phyloP scores from a whole-genome alignment of 2,888 invertebrate species.

The Eupelmus urozonus region DNA sequence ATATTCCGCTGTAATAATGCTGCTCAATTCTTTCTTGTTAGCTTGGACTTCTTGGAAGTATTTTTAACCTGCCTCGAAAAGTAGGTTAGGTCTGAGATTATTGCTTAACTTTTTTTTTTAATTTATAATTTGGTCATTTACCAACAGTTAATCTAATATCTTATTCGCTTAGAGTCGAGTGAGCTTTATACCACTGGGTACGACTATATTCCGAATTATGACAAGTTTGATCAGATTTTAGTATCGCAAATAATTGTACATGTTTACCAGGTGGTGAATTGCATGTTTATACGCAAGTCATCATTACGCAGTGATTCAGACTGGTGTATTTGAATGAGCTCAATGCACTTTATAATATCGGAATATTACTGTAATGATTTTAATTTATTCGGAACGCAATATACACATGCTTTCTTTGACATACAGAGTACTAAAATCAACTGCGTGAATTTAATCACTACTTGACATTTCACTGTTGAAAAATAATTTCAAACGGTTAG shows the following conservation, averaged over 20 bases:
- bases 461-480: not conserved
- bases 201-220: not conserved
- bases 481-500: not conserved
- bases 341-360: conserved; percentile 28
- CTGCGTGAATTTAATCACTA: not conserved
- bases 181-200: too few relatives aligned
- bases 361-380: conserved; percentile 2
- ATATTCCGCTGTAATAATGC: too few relatives aligned
- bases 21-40: too few relatives aligned
- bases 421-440: conserved; percentile 20
- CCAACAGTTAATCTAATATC: too few relatives aligned
- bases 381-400: not conserved
- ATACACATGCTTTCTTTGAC: not conserved
- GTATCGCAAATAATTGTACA: conserved; percentile 10
- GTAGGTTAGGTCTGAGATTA: too few relatives aligned
- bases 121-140: too few relatives aligned
- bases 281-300: conserved; percentile 27
- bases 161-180: too few relatives aligned
- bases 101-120: too few relatives aligned
- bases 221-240: conserved; percentile 27
- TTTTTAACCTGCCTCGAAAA: too few relatives aligned
- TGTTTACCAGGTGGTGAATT: conserved; percentile 17
- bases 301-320: conserved; percentile 27
- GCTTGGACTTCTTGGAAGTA: too few relatives aligned
- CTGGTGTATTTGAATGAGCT: not conserved